phyloP scores from a whole-genome alignment of 2,888 invertebrate species.

The Hypena proboscidalis region DNA sequence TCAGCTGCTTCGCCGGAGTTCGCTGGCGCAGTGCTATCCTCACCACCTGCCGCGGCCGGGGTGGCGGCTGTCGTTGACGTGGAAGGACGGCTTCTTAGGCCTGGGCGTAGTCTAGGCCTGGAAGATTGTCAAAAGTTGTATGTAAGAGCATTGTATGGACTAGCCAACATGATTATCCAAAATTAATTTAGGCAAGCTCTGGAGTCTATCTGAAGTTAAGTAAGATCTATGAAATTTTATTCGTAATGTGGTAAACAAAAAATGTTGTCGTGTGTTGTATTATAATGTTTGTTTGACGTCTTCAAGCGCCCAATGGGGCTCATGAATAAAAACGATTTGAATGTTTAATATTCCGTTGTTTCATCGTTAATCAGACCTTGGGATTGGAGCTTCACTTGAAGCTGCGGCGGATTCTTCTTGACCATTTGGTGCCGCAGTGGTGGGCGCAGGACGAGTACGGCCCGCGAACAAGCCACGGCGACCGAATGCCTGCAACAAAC shows the following conservation, averaged over 20 bases:
- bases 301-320: too few species aligned
- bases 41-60: constrained; percentile 50
- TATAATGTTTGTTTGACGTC: too few species aligned
- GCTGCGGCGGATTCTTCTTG: constrained; percentile 54
- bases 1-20: constrained; percentile 68
- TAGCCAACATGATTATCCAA: too few species aligned
- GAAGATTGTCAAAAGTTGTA: neutral
- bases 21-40: constrained; percentile 61
- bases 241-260: too few species aligned
- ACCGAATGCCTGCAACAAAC: constrained; percentile 69
- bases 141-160: neutral
- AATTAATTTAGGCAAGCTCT: too few species aligned
- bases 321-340: too few species aligned
- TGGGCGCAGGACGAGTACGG: constrained; percentile 67
- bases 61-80: constrained; percentile 61
- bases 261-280: too few species aligned
- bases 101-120: constrained; percentile 81
- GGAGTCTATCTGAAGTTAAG: too few species aligned
- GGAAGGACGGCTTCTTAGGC: constrained; percentile 58
- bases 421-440: constrained; percentile 60
- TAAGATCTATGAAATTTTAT: too few species aligned
- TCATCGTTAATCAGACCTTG: constrained; percentile 52
- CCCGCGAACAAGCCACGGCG: constrained; percentile 74
- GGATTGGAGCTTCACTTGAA: constrained; percentile 64
- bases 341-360: too few species aligned